phyloP scores from a whole-genome alignment of 2,113 vertebrate genomes.

The Regulus satrapa region DNA sequence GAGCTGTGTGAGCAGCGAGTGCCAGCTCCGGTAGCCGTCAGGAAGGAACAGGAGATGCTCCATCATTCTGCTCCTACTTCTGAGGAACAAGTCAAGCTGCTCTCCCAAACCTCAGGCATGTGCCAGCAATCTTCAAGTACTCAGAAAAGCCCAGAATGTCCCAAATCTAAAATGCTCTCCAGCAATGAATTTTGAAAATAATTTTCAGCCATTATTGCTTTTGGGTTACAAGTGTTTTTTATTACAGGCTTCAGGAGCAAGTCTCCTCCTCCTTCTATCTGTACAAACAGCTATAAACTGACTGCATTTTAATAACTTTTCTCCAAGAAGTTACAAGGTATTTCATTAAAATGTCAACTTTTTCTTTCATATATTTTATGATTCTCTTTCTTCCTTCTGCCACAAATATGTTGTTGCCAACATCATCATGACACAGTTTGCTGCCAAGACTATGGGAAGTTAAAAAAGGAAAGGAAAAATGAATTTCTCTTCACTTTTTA shows the following conservation, averaged over 20 bases:
- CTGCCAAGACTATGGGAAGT: conserved; percentile 60
- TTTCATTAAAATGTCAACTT: conserved; percentile 65
- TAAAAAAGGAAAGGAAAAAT: conserved; percentile 52
- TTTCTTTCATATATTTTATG: conserved; percentile 52
- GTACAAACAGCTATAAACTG: background rate
- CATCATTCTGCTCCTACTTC: background rate
- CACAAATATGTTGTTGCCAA: conserved; percentile 62
- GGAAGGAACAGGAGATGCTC: background rate
- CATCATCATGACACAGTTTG: conserved; percentile 60
- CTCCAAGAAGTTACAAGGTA: conserved; percentile 50
- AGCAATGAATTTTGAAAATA: background rate
- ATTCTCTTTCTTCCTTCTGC: conserved; percentile 64
- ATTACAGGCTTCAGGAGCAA: background rate
- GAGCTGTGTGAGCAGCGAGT: background rate
- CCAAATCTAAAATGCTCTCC: background rate
- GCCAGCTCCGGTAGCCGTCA: background rate
- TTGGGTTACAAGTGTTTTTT: background rate
- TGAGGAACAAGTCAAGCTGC: background rate
- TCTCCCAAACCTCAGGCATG: background rate
- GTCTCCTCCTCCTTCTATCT: background rate
- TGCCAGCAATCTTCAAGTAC: background rate
- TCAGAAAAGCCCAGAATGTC: background rate
- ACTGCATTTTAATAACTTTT: conserved; percentile 45
- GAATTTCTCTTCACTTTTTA: conserved; percentile 44
- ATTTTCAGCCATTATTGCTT: background rate